Evolutionary conservation across 2,113 vertebrate species (phyloP), one percentile per base, ranked within the genome.

Genomic region (Corydoras maculifer): DNA sequence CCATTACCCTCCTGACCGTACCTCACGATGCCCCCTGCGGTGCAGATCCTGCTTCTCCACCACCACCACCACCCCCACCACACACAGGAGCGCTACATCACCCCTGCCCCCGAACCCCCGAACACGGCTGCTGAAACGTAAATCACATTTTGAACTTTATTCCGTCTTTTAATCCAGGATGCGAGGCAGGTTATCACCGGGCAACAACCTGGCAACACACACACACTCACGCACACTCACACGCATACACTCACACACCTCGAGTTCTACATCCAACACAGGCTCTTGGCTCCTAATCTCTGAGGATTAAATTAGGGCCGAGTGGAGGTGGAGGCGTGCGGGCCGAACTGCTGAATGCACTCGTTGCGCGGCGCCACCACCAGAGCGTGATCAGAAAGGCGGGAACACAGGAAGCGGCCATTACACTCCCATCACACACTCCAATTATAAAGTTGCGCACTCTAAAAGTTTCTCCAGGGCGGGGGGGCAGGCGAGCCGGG

Each of bases 281-380:
- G 12, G 5, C 70, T 57, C 35, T 69, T 63, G 48, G 31, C 65
- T 70, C 81, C 66, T 82, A 84, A 84, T 75, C 85, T 85, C 84
- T 15, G 75, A 80, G 82, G 86, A 87, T 79, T 85, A 85, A 86
- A 87, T 86, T 86, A 88, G 75, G 79, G 71, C 58, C 72, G 70
- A 69, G 54, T n/a, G 2, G 54, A 57, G 54, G 54, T n/a, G 3
- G 13, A 14, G 54, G 6, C 6, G 54, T n/a, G 54, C 14, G 14
- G 51, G 51, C 51, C 51, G 51, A 14, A 10, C 54, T 57, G 13
- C 12, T 57, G 54, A 57, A 57, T n/a, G n/a, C 14, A 7, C 13
- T 57, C 75, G 65, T 72, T 81, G 75, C 79, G 78, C 30, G 3
- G 48, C 67, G 71, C 43, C 79, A 13, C 6, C 30, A 54, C 70